A percentile compares a stretch with the other conserved stretches of the same genome.
phyloP scores from a whole-genome alignment of 2,888 invertebrate genomes.

The Melanophora roralis region DNA sequence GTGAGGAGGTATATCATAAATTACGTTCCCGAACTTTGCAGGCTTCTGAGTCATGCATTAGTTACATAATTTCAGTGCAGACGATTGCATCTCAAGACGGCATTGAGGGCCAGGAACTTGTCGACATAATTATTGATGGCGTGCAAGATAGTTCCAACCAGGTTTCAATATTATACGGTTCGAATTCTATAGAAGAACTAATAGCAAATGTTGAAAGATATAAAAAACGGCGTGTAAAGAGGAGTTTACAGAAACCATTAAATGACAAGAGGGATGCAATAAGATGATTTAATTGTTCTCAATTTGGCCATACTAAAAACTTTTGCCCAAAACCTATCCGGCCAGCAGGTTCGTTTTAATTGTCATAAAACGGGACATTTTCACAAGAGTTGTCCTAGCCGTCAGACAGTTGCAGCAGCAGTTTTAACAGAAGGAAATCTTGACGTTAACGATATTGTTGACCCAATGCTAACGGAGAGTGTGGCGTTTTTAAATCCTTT shows the following conservation, averaged over 20 bases:
- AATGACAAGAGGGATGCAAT: not conserved
- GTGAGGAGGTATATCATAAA: not conserved
- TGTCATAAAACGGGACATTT: not conserved
- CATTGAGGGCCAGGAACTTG: not conserved
- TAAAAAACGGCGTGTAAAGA: not conserved
- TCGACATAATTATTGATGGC: not conserved
- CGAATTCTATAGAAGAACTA: not conserved
- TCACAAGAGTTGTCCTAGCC: not conserved
- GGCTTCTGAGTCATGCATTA: not conserved
- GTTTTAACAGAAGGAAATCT: not conserved
- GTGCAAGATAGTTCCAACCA: not conserved
- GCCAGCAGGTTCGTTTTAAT: not conserved
- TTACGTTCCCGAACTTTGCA: not conserved
- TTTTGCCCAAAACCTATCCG: not conserved
- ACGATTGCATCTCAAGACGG: not conserved
- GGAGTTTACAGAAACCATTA: too few relatives aligned
- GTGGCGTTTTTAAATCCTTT: not conserved
- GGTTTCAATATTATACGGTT: not conserved
- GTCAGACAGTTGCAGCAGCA: not conserved
- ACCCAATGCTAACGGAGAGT: not conserved
- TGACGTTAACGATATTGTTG: not conserved
- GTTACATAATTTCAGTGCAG: not conserved
- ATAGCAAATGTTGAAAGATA: not conserved
- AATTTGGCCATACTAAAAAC: not conserved
- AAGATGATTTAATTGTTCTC: not conserved